A percentile compares a stretch with the other conserved stretches of the same genome.
These are phyloP conservation scores for Sinonovacula constricta DNA, from an alignment of 1,140 invertebrate genomes.

Conservation along the genomic window DNA sequence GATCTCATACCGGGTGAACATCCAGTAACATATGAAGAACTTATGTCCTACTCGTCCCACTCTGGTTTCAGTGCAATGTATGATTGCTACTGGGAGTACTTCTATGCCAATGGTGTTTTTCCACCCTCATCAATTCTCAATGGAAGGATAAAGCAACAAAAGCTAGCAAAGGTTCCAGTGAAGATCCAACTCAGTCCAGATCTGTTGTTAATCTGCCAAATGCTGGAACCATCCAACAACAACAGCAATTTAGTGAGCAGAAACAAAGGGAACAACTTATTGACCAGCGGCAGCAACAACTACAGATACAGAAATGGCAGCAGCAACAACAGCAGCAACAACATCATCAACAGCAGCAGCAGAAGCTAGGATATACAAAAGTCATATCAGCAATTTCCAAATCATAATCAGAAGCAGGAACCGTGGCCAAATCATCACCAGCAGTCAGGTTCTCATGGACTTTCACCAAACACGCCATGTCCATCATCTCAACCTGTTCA, in stretches of 20 bases:
- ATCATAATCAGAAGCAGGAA: constrained; percentile 5
- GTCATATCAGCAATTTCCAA: neutral
- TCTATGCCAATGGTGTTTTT: constrained; percentile 69
- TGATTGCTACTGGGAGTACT: constrained; percentile 72
- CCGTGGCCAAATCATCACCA: too few species aligned
- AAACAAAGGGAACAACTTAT: too few species aligned
- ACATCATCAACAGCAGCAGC: constrained; percentile 9
- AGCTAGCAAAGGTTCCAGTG: too few species aligned
- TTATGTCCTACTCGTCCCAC: constrained; percentile 55
- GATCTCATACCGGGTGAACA: constrained; percentile 4
- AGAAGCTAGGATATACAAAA: constrained; percentile 8
- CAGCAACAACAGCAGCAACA: constrained; percentile 6
- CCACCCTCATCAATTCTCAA: constrained; percentile 62
- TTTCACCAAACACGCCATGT: neutral
- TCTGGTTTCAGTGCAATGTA: constrained; percentile 62
- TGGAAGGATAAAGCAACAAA: neutral
- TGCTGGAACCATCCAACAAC: too few species aligned
- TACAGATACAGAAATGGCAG: neutral
- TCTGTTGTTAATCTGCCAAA: too few species aligned
- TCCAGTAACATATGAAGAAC: constrained; percentile 58
- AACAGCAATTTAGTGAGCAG: too few species aligned
- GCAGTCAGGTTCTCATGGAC: neutral
- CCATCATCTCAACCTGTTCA: neutral
- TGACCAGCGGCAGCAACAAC: too few species aligned
- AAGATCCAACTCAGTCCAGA: too few species aligned